Evolutionary conservation across 2,888 invertebrate species (phyloP), one percentile per base, ranked within the genome.

Genomic region (Polyploca ridens): DNA sequence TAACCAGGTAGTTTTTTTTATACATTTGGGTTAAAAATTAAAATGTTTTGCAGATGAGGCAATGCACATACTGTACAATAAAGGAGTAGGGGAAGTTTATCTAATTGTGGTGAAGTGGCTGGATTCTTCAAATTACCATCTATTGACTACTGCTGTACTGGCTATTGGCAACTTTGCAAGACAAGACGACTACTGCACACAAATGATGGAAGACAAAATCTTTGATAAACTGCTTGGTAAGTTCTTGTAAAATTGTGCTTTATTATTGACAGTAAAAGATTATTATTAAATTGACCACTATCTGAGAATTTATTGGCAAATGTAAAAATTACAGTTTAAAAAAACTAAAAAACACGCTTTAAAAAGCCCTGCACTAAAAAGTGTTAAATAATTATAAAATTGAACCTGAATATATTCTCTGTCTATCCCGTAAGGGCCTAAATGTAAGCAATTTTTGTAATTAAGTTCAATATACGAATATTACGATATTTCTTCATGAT

Each of bases 111-210:
- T 97, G 63, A 94, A 95, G 44, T 98, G 98, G 98, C 91, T 98
- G 71, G 95, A 96, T 66, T 95, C 96, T 0, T 89, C 94, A 33
- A 96, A 97, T 83, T 95, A 96, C 69, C 97, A 97, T 85, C 91
- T 98, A 33, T 94, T 97, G 79, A 96, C 96, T n/a, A 97, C 98
- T 0, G 98, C 97, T 0, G 96, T 98, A 5, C 91, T 98, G 70
- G 98, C 98, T 0, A 95, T 98, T 73, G 98, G 98, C 1, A 98
- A 98, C 93, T 98, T 98, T 89, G 98, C 98, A 0, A 94, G 98
- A 58, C 97, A 97, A 73, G 98, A 98, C 83, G 95, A 95, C 57
- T 97, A 98, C 85, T 98, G 98, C 84, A 95, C 96, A 62, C 95
- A 96, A 69, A 97, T 98, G 96, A 98, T 98, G 77, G 94, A 96